phyloP scores from a whole-genome alignment of 2,797 vertebrate species.

The Melanotaenia trifasciata region DNA sequence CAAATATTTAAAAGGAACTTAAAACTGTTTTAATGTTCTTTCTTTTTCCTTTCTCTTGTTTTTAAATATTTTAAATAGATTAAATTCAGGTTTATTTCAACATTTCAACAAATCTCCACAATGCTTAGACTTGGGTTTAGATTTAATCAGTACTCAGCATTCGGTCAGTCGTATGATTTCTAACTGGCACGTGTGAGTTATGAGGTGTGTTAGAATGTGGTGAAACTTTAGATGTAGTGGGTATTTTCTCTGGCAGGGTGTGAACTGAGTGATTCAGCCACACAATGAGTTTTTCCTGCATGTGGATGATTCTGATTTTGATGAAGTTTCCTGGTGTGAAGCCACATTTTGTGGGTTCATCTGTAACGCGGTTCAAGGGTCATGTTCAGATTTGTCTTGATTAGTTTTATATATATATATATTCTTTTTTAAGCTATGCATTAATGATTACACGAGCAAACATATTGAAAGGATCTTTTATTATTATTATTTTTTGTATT shows the following conservation, averaged over 20 bases:
- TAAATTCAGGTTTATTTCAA: background rate
- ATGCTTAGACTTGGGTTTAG: slow-evolving; percentile 3
- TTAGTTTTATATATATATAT: background rate
- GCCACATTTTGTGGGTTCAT: background rate
- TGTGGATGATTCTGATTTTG: slow-evolving; percentile 24
- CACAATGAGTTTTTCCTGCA: slow-evolving; percentile 20
- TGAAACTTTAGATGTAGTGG: slow-evolving; percentile 11
- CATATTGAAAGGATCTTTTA: background rate
- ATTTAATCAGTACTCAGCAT: background rate
- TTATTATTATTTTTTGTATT: background rate
- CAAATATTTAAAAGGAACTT: too few species aligned
- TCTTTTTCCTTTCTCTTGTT: too few species aligned
- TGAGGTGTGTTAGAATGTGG: slow-evolving; percentile 10
- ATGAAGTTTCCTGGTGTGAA: slow-evolving; percentile 42
- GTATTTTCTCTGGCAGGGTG: too few species aligned
- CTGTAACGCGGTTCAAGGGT: slow-evolving; percentile 26
- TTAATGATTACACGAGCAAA: background rate
- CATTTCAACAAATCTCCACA: background rate
- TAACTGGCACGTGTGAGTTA: slow-evolving; percentile 11
- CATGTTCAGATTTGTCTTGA: slow-evolving; percentile 22
- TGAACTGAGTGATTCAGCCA: background rate
- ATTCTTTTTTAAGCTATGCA: background rate
- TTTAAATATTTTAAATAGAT: too few species aligned
- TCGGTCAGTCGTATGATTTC: slow-evolving; percentile 5
- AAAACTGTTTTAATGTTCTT: background rate